A percentile compares a stretch with the other conserved stretches of the same genome.
Evolutionary conservation across 2,888 invertebrate species (phyloP).

Genomic region (Nymphalis urticae): DNA sequence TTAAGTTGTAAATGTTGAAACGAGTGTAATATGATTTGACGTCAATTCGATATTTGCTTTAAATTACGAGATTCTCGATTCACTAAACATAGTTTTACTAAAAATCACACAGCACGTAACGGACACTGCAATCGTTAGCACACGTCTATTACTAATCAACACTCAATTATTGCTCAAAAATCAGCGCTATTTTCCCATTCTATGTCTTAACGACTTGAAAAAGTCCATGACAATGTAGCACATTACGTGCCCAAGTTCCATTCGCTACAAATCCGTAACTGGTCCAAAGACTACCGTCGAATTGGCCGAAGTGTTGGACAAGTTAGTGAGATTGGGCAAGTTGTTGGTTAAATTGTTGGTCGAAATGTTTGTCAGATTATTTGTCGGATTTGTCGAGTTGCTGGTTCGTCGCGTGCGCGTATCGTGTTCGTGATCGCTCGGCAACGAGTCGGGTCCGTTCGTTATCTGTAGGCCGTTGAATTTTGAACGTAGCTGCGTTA

Average conservation of each 20-base stretch:
- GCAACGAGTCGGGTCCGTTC: slow-evolving; percentile 72
- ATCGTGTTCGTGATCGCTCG: slow-evolving; percentile 73
- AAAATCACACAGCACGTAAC: slow-evolving; percentile 11
- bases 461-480: slow-evolving; percentile 69
- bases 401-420: slow-evolving; percentile 49
- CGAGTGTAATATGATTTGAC: no score
- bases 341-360: slow-evolving; percentile 30
- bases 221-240: slow-evolving; percentile 58
- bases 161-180: slow-evolving; percentile 14
- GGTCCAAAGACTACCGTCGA: slow-evolving; percentile 82
- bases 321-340: slow-evolving; percentile 39
- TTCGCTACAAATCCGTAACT: slow-evolving; percentile 83
- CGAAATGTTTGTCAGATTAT: slow-evolving; percentile 30
- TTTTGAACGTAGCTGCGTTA: slow-evolving; percentile 79
- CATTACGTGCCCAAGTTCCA: slow-evolving; percentile 51
- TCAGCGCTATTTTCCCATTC: slow-evolving; percentile 24
- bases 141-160: slow-evolving; percentile 1
- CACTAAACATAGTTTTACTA: not conserved
- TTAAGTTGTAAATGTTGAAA: no score
- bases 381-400: slow-evolving; percentile 44
- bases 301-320: slow-evolving; percentile 63
- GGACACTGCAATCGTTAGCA: slow-evolving; percentile 10
- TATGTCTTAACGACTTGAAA: slow-evolving; percentile 50
- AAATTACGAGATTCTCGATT: not conserved
- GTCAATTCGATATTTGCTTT: no score